phyloP scores from a whole-genome alignment of 35 echinoderm and acorn worm species.

The Patiria miniata region DNA sequence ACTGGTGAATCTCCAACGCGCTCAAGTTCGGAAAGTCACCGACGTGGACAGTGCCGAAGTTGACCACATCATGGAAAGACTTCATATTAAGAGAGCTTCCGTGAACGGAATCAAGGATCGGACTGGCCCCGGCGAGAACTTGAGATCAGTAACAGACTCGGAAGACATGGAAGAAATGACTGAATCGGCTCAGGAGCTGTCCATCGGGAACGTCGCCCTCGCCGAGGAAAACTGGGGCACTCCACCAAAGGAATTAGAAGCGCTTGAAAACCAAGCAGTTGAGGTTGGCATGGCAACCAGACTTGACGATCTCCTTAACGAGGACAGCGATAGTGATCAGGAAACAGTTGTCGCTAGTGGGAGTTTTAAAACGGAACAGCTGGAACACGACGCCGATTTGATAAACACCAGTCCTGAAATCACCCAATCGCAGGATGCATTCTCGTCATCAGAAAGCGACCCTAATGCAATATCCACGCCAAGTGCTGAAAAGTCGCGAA shows the following conservation, averaged over 20 bases:
- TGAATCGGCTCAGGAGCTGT: background rate
- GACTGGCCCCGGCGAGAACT: background rate
- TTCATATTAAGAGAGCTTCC: background rate
- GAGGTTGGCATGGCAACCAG: background rate
- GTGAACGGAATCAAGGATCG: background rate
- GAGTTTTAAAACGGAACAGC: background rate
- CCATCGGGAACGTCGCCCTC: background rate
- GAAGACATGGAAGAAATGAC: background rate
- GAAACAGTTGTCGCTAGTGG: conserved; percentile 1
- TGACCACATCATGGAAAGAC: conserved; percentile 2
- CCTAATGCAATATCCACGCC: background rate
- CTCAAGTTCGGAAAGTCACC: conserved; percentile 2
- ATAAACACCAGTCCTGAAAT: conserved; percentile 14
- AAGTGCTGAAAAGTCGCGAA: too few species aligned
- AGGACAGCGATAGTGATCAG: conserved; percentile 4
- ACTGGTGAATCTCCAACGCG: conserved; percentile 8
- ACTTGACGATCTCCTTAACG: background rate
- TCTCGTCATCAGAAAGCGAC: background rate
- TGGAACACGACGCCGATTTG: too few species aligned
- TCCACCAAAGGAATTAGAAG: background rate
- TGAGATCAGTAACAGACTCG: too few species aligned
- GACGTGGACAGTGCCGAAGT: background rate
- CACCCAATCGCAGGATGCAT: background rate
- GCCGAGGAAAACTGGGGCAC: background rate
- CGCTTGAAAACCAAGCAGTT: background rate